These are phyloP conservation scores for Ylistrum balloti DNA, from an alignment of 1,140 invertebrate genomes.

Conservation along the genomic window DNA sequence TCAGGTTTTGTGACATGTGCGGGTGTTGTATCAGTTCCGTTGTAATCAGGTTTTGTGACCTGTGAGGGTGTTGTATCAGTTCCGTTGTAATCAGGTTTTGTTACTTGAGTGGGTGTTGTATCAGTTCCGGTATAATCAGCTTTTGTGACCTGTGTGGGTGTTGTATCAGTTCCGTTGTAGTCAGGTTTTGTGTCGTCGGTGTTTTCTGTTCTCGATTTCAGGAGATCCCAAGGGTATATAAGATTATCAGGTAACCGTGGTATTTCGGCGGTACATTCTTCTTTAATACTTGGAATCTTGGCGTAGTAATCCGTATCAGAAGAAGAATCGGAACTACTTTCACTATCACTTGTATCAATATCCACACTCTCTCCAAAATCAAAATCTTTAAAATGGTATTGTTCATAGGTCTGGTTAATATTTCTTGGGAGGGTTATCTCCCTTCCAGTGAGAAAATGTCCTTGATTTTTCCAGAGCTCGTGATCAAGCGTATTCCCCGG, in stretches of 20 bases:
- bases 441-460: conserved; percentile 63
- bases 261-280: background rate
- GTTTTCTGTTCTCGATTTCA: background rate
- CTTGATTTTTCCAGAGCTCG: conserved; percentile 41
- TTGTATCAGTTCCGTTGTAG: background rate
- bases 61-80: too few species aligned
- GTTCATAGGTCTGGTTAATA: conserved; percentile 28
- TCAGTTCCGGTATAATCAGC: background rate
- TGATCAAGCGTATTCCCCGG: conserved; percentile 37
- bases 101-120: too few species aligned
- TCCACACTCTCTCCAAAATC: conserved; percentile 53
- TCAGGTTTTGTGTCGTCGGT: background rate
- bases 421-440: conserved; percentile 66
- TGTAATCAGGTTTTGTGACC: too few species aligned
- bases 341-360: conserved; percentile 51
- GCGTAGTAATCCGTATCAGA: background rate
- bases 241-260: background rate
- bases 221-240: background rate
- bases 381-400: conserved; percentile 55
- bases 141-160: too few species aligned
- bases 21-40: too few species aligned
- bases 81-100: too few species aligned
- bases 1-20: too few species aligned
- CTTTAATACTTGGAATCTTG: background rate
- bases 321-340: conserved; percentile 10